These are phyloP conservation scores for Urosaurus nigricauda DNA, from an alignment of 2,797 vertebrate genomes.

Conservation along the genomic window DNA sequence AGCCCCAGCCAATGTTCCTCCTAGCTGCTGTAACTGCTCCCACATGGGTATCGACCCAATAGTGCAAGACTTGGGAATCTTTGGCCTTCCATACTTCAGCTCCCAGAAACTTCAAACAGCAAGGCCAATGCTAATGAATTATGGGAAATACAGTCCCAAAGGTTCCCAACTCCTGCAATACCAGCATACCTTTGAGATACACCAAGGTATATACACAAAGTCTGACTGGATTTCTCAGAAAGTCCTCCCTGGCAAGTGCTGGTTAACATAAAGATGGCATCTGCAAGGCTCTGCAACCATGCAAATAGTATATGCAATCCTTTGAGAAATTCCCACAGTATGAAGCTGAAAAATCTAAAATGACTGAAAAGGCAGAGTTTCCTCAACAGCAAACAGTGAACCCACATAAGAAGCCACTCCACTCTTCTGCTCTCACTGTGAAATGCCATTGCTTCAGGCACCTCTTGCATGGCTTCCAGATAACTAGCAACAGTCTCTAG, in stretches of 20 bases:
- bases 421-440: not conserved
- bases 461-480: not conserved
- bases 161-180: not conserved
- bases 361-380: not conserved
- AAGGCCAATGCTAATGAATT: not conserved
- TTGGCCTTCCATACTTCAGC: not conserved
- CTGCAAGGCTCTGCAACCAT: not conserved
- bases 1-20: conserved; percentile 46
- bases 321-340: not conserved
- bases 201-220: not conserved
- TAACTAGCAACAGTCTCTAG: not conserved
- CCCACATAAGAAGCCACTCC: not conserved
- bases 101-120: not conserved
- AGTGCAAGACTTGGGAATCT: not conserved
- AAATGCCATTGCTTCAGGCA: not conserved
- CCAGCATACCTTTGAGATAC: not conserved
- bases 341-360: not conserved
- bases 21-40: conserved; percentile 37
- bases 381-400: not conserved
- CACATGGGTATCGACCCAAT: conserved; percentile 13
- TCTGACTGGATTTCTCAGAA: not conserved
- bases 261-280: not conserved
- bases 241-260: not conserved
- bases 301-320: not conserved
- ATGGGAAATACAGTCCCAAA: not conserved